phyloP scores from a whole-genome alignment of 2,888 invertebrate species.

The Rhagium mordax region DNA sequence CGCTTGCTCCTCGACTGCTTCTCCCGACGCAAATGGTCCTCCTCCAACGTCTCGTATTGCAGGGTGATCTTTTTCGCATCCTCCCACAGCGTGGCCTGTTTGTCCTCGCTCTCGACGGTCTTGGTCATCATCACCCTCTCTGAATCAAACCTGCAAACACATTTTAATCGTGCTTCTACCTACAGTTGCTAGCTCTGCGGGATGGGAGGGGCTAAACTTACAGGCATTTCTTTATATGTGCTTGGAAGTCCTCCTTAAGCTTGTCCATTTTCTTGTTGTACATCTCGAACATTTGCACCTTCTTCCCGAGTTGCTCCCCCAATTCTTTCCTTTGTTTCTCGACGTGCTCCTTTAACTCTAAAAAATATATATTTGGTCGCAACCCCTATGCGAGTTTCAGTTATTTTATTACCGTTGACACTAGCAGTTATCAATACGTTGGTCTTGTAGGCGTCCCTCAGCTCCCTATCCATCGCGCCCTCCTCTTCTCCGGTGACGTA shows the following conservation, averaged over 20 bases:
- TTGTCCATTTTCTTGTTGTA: conserved; percentile 53
- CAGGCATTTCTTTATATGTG: conserved; percentile 52
- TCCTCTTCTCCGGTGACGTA: conserved; percentile 55
- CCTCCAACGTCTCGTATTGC: conserved; percentile 70
- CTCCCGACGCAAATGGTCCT: conserved; percentile 71
- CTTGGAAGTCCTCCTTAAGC: conserved; percentile 53
- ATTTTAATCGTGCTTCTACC: too few relatives aligned
- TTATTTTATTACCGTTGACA: conserved; percentile 51
- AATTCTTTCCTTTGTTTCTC: conserved; percentile 57
- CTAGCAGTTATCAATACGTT: conserved; percentile 49
- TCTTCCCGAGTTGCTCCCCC: conserved; percentile 55
- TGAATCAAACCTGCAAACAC: conserved; percentile 49
- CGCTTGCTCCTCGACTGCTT: conserved; percentile 73
- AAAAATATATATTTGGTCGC: too few relatives aligned
- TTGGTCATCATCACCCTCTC: conserved; percentile 72
- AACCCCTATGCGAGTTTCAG: too few relatives aligned
- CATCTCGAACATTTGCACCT: conserved; percentile 51
- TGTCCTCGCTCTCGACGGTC: conserved; percentile 70
- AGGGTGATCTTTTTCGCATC: conserved; percentile 70
- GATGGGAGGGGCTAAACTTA: too few relatives aligned
- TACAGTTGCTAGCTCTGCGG: too few relatives aligned
- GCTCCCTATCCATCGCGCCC: conserved; percentile 50
- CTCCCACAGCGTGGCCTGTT: conserved; percentile 71
- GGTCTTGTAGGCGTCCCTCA: conserved; percentile 55
- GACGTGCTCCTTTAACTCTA: conserved; percentile 57